Conservation (phyloP, 2,888 invertebrate species). For the Odontocolon sp. region DNA sequence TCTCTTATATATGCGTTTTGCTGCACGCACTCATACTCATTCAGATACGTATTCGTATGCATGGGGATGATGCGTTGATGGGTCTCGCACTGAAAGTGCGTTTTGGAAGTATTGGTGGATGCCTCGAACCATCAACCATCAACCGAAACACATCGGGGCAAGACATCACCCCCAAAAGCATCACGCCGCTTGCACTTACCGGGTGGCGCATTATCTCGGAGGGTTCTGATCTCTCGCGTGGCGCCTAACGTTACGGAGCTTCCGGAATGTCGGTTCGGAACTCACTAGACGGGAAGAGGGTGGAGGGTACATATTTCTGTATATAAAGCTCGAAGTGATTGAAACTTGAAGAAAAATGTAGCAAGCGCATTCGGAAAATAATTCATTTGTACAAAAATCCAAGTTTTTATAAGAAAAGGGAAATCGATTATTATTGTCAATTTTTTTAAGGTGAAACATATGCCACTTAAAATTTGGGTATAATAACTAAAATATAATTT, state of each 20-base stretch:
- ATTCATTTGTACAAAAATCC: no score
- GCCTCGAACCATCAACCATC: neutral
- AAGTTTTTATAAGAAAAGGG: no score
- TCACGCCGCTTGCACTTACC: conserved; percentile 36
- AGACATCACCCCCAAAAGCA: neutral
- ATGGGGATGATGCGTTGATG: neutral
- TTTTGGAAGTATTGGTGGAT: neutral
- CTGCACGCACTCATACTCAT: neutral
- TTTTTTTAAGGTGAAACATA: no score
- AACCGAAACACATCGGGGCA: neutral
- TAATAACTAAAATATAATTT: no score
- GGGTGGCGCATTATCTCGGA: conserved; percentile 50
- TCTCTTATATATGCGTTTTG: neutral
- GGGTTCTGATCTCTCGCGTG: conserved; percentile 33
- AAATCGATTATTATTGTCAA: no score
- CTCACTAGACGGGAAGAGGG: no score
- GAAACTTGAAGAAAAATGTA: no score
- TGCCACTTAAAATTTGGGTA: no score
- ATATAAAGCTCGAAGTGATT: no score
- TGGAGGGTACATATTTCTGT: no score
- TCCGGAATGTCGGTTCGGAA: no score
- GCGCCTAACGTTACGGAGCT: conserved; percentile 24
- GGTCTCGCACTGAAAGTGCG: neutral
- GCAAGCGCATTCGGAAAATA: no score
- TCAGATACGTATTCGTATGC: neutral